Evolutionary conservation across 2,888 invertebrate species (phyloP).

Genomic region (Lasioglossum oenotherae): DNA sequence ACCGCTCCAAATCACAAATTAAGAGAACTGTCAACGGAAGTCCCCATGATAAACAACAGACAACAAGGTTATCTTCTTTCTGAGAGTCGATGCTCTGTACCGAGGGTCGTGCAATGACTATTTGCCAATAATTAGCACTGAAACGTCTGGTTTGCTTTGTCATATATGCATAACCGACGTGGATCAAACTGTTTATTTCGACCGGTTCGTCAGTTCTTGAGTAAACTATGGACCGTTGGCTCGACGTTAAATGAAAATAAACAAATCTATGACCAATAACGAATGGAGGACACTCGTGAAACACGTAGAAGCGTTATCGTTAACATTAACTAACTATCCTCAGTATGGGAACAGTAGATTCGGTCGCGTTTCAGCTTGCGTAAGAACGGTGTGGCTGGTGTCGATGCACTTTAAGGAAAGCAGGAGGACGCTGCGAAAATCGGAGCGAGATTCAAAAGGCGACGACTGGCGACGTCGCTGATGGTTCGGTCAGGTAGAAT

Average conservation of each 20-base stretch:
- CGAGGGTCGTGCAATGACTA: neutral
- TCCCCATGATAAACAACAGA: neutral
- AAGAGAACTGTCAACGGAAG: neutral
- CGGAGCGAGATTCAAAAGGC: neutral
- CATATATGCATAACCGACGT: neutral
- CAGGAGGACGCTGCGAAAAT: neutral
- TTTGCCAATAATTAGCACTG: neutral
- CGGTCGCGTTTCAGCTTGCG: neutral
- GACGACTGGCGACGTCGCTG: neutral
- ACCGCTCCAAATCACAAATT: neutral
- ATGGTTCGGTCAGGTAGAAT: neutral
- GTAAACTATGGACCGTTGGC: neutral
- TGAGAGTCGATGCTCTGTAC: neutral
- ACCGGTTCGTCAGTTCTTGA: neutral
- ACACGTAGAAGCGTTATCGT: neutral
- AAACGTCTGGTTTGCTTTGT: neutral
- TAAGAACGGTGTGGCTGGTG: neutral
- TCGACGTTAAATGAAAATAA: neutral
- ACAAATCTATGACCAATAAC: neutral
- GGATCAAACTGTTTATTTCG: neutral
- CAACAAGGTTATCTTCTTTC: neutral
- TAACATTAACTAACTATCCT: neutral
- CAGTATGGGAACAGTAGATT: neutral
- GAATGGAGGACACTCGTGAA: neutral
- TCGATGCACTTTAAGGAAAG: conserved; percentile 27